These are phyloP conservation scores for Harpalus rufipes DNA, from an alignment of 2,888 invertebrate genomes.

Conservation along the genomic window DNA sequence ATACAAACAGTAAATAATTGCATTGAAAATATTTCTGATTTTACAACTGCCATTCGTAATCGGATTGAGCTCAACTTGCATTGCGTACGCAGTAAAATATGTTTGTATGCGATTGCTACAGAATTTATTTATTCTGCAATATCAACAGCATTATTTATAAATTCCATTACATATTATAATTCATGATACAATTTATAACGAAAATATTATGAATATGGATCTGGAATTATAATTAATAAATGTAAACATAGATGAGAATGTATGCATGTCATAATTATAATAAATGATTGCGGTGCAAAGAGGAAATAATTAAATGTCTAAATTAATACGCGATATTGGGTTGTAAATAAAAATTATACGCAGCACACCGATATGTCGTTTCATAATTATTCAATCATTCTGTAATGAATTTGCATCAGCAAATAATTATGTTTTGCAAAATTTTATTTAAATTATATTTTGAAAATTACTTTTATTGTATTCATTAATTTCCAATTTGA, in stretches of 20 bases:
- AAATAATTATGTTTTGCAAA: neutral
- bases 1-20: constrained; percentile 24
- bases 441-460: neutral
- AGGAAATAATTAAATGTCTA: constrained; percentile 54
- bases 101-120: neutral
- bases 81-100: constrained; percentile 9
- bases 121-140: constrained; percentile 20
- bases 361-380: neutral
- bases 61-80: constrained; percentile 23
- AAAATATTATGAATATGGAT: constrained; percentile 49
- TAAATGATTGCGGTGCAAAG: constrained; percentile 35
- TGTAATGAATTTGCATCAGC: too few relatives aligned
- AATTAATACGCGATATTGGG: constrained; percentile 38
- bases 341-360: constrained; percentile 11
- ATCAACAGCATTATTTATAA: constrained; percentile 33
- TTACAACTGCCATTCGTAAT: constrained; percentile 23
- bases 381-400: neutral
- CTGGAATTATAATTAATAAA: constrained; percentile 42
- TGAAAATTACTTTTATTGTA: constrained; percentile 10
- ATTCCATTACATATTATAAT: constrained; percentile 38
- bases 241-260: constrained; percentile 10
- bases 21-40: constrained; percentile 16
- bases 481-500: neutral
- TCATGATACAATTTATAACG: constrained; percentile 16
- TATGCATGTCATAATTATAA: constrained; percentile 41